A percentile compares a stretch with the other conserved stretches of the same genome.
Conservation (phyloP, 2,113 vertebrate species). For the Empidonax traillii region DNA sequence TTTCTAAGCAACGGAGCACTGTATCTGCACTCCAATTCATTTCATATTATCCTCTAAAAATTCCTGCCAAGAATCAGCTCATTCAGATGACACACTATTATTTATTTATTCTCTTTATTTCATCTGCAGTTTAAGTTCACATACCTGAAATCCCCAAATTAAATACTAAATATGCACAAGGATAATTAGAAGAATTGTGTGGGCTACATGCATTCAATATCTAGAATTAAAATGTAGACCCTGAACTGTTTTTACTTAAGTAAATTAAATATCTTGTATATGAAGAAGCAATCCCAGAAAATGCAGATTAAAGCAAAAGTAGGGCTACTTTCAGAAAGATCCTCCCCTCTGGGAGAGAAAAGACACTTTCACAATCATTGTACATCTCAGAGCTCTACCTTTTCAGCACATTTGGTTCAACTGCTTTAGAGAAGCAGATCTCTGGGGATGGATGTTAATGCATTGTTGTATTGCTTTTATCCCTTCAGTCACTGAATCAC, state of each 20-base stretch:
- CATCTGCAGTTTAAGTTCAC: not conserved
- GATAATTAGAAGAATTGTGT: not conserved
- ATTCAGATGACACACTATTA: not conserved
- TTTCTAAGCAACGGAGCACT: not conserved
- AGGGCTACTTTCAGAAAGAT: not conserved
- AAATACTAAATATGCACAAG: not conserved
- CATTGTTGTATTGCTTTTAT: constrained; percentile 31
- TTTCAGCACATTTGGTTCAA: constrained; percentile 35
- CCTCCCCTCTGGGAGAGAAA: not conserved
- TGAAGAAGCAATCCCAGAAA: not conserved
- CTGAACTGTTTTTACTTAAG: not conserved
- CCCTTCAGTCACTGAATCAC: constrained; percentile 24
- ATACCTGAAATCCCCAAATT: not conserved
- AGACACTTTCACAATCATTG: not conserved
- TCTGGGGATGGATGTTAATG: constrained; percentile 36
- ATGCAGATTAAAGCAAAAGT: not conserved
- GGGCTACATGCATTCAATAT: not conserved
- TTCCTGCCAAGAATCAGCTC: not conserved
- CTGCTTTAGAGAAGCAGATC: constrained; percentile 29
- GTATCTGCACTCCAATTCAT: not conserved
- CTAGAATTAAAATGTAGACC: constrained; percentile 1
- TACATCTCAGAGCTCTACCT: not conserved
- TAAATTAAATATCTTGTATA: not conserved
- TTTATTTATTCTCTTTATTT: constrained; percentile 12
- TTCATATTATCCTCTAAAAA: not conserved